Evolutionary conservation across 1,140 invertebrate species (phyloP).

Genomic region (Wiebesia pumilae): DNA sequence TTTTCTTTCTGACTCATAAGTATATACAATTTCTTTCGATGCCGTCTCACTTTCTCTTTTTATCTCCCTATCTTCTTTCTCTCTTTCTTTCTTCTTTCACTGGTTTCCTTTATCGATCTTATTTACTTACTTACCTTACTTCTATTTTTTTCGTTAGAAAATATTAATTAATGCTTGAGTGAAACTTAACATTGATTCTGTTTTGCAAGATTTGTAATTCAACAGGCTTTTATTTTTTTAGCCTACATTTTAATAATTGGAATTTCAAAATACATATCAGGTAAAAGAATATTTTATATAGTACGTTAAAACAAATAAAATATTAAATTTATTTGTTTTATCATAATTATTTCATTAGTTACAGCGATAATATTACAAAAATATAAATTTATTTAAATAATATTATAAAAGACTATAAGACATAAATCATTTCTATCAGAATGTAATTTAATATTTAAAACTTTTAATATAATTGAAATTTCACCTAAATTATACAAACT

Average conservation of each 20-base stretch:
- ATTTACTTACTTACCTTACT: too few species aligned
- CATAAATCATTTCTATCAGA: too few species aligned
- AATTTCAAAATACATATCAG: background rate
- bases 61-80: too few species aligned
- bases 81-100: too few species aligned
- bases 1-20: background rate
- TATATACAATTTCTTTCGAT: background rate
- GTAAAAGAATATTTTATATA: background rate
- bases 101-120: too few species aligned
- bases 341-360: too few species aligned
- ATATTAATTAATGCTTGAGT: background rate
- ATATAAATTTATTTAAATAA: background rate
- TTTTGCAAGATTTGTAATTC: background rate
- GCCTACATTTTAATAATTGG: background rate
- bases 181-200: background rate
- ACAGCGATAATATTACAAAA: too few species aligned
- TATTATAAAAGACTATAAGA: background rate
- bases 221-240: background rate
- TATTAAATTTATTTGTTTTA: background rate
- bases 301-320: background rate
- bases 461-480: too few species aligned
- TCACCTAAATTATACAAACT: too few species aligned
- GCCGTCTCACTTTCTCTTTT: background rate
- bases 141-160: too few species aligned
- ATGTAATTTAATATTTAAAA: too few species aligned